A percentile compares a stretch with the other conserved stretches of the same genome.
phyloP scores from a whole-genome alignment of 2,888 invertebrate genomes.

The Cryptus armator region DNA sequence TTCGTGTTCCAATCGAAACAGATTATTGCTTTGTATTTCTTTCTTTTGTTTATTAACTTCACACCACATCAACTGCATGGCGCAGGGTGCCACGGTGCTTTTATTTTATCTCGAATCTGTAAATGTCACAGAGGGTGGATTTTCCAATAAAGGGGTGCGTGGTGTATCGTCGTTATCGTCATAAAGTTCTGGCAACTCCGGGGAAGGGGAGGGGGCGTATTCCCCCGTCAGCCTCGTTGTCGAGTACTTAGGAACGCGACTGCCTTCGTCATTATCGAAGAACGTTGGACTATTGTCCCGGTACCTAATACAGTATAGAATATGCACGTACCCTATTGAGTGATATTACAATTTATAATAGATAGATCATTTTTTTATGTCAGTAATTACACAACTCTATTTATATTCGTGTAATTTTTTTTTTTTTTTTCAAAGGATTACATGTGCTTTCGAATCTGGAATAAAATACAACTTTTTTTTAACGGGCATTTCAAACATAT shows the following conservation, averaged over 20 bases:
- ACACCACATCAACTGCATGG: conserved; percentile 37
- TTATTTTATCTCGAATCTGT: conserved; percentile 16
- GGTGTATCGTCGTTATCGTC: conserved; percentile 43
- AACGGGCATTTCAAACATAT: not conserved
- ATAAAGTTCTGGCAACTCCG: not conserved
- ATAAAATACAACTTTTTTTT: not conserved
- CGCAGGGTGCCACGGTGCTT: conserved; percentile 26
- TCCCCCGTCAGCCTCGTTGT: conserved; percentile 21
- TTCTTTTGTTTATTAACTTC: conserved; percentile 38
- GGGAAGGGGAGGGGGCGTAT: not conserved
- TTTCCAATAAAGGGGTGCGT: conserved; percentile 29
- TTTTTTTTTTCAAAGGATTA: not conserved
- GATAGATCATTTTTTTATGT: conserved; percentile 27
- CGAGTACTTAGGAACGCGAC: conserved; percentile 33
- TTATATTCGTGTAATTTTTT: not conserved
- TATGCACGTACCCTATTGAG: conserved; percentile 1
- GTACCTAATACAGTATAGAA: conserved; percentile 16
- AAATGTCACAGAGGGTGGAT: conserved; percentile 16
- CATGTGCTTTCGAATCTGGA: not conserved
- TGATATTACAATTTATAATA: conserved; percentile 14
- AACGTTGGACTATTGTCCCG: conserved; percentile 20
- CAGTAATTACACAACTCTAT: not conserved
- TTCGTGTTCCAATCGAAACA: conserved; percentile 69
- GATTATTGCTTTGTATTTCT: conserved; percentile 73
- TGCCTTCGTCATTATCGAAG: conserved; percentile 38